phyloP scores from a whole-genome alignment of 2,888 invertebrate species.

The Ormia ochracea region DNA sequence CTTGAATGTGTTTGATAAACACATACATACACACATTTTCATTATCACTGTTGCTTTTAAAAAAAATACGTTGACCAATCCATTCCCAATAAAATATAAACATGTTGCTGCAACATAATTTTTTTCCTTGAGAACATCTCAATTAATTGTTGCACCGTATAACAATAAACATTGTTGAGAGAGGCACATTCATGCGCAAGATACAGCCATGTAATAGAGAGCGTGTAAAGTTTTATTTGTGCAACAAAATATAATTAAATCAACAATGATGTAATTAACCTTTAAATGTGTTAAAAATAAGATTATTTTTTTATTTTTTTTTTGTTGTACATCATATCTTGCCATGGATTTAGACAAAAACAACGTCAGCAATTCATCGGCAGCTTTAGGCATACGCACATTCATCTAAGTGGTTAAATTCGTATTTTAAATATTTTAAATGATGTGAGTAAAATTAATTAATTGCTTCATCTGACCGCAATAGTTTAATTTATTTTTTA shows the following conservation, averaged over 20 bases:
- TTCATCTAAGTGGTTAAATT: no score
- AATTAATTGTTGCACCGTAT: neutral
- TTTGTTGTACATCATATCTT: no score
- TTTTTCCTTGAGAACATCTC: no score
- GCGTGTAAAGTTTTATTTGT: neutral
- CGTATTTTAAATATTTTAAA: no score
- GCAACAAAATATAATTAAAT: neutral
- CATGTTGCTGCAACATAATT: neutral
- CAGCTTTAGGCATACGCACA: no score
- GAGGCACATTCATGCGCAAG: slow-evolving; percentile 13
- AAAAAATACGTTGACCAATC: neutral
- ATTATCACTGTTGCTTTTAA: neutral
- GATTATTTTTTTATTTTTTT: no score
- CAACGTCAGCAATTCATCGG: no score
- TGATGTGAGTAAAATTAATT: no score
- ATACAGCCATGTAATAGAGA: neutral
- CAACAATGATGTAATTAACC: slow-evolving; percentile 21
- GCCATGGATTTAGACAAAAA: no score
- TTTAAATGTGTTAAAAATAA: neutral
- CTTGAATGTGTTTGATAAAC: neutral
- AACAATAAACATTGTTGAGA: neutral
- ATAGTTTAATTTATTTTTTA: no score
- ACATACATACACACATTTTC: neutral
- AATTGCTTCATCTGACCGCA: no score
- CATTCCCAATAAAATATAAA: neutral